Percentiles rank a stretch among this genome's conserved stretches.
phyloP scores from a whole-genome alignment of 2,797 vertebrate genomes.

The Enteromius unitaeniatus region DNA sequence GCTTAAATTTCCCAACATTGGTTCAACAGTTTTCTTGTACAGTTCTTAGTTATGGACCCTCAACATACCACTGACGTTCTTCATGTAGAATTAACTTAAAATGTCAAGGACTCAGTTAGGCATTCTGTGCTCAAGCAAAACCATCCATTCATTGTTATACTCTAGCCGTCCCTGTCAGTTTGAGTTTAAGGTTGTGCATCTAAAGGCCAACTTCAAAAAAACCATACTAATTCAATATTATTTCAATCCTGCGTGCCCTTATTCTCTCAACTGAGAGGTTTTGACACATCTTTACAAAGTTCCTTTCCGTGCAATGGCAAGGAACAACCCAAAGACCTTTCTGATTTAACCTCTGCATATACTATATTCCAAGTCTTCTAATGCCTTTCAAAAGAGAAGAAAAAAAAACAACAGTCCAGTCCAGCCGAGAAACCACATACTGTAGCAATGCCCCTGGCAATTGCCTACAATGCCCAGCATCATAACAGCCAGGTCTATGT shows the following conservation, averaged over 20 bases:
- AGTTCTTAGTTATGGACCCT: constrained; percentile 26
- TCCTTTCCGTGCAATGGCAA: neutral
- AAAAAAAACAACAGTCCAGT: neutral
- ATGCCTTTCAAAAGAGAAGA: neutral
- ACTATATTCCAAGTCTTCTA: neutral
- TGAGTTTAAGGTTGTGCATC: neutral
- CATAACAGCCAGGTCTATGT: neutral
- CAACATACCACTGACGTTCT: constrained; percentile 36
- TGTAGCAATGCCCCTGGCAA: neutral
- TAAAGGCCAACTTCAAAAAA: constrained; percentile 15
- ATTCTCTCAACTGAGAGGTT: neutral
- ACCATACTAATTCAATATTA: neutral
- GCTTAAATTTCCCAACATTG: constrained; percentile 42
- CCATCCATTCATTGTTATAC: constrained; percentile 2
- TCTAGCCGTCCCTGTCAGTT: neutral
- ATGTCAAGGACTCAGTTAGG: constrained; percentile 46
- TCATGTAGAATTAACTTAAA: constrained; percentile 39
- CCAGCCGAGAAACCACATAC: neutral
- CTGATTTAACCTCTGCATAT: neutral
- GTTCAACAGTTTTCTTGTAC: constrained; percentile 4
- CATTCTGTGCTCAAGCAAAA: constrained; percentile 18
- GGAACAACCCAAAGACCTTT: neutral
- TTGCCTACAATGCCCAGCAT: neutral
- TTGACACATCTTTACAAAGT: neutral
- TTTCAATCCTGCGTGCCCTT: neutral